Percentiles rank a stretch among this genome's conserved stretches.
Evolutionary conservation across 2,797 vertebrate species (phyloP).

Genomic region (Amblyraja radiata): DNA sequence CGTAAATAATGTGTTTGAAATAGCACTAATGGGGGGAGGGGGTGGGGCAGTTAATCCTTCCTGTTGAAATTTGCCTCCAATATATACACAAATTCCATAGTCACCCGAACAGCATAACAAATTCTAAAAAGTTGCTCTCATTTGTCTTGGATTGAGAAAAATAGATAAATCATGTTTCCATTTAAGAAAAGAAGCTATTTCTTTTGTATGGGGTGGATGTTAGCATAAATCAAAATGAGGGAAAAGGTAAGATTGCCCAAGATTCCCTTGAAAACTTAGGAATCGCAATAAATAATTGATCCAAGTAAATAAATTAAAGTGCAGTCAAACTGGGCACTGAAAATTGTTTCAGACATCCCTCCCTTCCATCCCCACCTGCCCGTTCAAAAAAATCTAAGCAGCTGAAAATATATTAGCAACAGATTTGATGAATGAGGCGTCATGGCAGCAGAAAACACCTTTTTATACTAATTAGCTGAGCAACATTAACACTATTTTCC

Average conservation of each 20-base stretch:
- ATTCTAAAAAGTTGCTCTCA: no score
- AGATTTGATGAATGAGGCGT: not conserved
- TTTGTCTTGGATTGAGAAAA: not conserved
- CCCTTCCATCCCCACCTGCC: not conserved
- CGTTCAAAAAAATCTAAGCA: not conserved
- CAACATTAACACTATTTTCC: not conserved
- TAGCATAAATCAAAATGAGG: not conserved
- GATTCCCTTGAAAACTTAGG: not conserved
- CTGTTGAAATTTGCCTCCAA: no score
- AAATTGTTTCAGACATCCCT: not conserved
- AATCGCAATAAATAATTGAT: not conserved
- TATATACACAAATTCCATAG: no score
- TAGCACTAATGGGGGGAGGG: no score
- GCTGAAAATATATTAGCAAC: not conserved
- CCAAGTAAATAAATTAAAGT: not conserved
- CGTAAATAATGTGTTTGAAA: no score
- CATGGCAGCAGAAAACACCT: not conserved
- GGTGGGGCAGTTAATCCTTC: no score
- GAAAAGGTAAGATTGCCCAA: not conserved
- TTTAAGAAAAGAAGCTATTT: not conserved
- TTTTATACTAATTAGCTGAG: not conserved
- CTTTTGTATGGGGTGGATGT: not conserved
- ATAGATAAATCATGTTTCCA: not conserved
- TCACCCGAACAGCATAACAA: no score
- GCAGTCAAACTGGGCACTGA: not conserved